Evolutionary conservation across 2,797 vertebrate genomes (phyloP), one percentile per base, ranked within the genome.

Genomic region (Alosa sapidissima): DNA sequence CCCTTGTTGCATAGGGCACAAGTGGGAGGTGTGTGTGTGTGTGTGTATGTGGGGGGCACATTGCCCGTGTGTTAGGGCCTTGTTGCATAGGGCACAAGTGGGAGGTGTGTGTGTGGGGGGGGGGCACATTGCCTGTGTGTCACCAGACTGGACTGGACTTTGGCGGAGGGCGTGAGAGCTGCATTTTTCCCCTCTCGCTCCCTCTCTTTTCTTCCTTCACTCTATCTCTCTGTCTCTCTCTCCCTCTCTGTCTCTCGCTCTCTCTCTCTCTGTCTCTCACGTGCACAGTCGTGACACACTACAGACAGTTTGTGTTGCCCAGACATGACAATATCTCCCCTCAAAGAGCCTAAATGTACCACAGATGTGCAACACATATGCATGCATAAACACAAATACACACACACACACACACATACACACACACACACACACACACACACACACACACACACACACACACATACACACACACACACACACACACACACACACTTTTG

Each of bases 241-340:
- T 75, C 68, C 41, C 68, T 45, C 36, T 45, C 41, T 45, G 36
- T 45, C 45, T 85, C 75, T 86, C 83, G 68, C 82, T 82, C 81
- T 81, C 24, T 83, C 16, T 41, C 47, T 54, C 14, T 78, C 45
- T 49, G 5, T 48, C 83, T 49, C 60, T 68, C 47, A 45, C 82
- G n/a, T 24, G n/a, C 58, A 62, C 6, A 24, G 55, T 21, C 55
- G n/a, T 58, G 55, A 5, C 5, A 21, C 55, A n/a, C 1, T 21
- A n/a, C 55, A n/a, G 16, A 58, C 55, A 58, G 55, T 7, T 19
- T 21, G 55, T 58, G 16, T n/a, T 21, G 55, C 55, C 55, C 21
- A 16, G 19, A n/a, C n/a, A 58, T 62, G n/a, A 62, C 6, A 6
- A 62, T 62, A 5, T 62, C n/a, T 62, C 8, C 1, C 58, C n/a